phyloP scores from a whole-genome alignment of 2,888 invertebrate genomes.

The Drosophila rellima region DNA sequence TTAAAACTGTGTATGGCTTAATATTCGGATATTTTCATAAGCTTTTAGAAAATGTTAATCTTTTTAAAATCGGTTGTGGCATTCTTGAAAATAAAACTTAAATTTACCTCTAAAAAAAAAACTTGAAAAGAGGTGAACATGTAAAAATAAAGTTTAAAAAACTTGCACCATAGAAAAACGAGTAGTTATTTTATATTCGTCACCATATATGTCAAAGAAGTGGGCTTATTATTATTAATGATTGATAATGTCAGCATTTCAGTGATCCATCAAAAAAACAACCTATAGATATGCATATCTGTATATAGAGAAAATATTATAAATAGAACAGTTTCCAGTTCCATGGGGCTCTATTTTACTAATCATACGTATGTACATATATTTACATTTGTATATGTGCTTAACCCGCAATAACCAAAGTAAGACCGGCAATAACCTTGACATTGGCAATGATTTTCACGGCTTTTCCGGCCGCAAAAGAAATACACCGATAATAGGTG shows the following conservation, averaged over 20 bases:
- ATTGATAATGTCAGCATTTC: background rate
- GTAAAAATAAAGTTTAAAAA: too few species aligned
- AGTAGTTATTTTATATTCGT: too few species aligned
- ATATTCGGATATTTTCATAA: too few species aligned
- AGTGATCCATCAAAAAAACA: conserved; percentile 3
- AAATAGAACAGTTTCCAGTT: conserved; percentile 5
- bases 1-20: too few species aligned
- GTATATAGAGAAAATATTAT: background rate
- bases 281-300: background rate
- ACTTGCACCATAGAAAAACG: too few species aligned
- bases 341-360: background rate
- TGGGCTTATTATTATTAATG: background rate
- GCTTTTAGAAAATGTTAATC: too few species aligned
- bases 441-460: conserved; percentile 32
- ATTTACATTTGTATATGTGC: background rate
- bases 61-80: too few species aligned
- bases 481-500: conserved; percentile 32
- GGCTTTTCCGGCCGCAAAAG: conserved; percentile 29
- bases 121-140: too few species aligned
- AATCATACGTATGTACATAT: background rate
- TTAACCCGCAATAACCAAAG: conserved; percentile 10
- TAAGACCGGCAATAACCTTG: conserved; percentile 23
- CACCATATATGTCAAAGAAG: too few species aligned
- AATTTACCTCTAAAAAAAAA: too few species aligned
- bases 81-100: too few species aligned